Base-by-base conservation (phyloP, 2,888 invertebrate species). In the Metalampra italica region DNA sequence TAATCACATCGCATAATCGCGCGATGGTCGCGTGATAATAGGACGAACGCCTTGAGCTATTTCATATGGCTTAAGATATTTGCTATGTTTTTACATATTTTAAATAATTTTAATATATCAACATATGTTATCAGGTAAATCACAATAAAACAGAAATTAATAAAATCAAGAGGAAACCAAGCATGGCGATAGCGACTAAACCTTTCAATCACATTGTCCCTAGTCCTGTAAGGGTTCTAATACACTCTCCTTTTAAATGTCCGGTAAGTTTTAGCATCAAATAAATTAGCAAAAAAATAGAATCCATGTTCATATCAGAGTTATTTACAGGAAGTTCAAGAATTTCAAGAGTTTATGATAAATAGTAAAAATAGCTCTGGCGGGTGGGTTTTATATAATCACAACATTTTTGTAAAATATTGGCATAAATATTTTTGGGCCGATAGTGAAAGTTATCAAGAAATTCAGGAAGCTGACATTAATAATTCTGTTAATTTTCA, bases 311-410 rank as follows among this genome's bases (percentile, higher is more conserved):
- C 4, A 14, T 39, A 15, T 30, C 5, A 3, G 2, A 2, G 22
- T 22, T 22, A 9, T 30, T 50, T 55, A 29, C 52, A 91, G 90
- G 91, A 91, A 75, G 90, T 91, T 7, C 88, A 89, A 69, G 67
- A 84, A 42, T 91, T 90, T 65, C 87, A 91, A 75, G 88, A 90
- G 34, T 92, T 91, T 61, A 66, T 92, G 58, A 71, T 67, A 47
- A 74, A 69, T 45, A 90, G 76, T 56, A 78, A 78, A 30, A 91
- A 90, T 29, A 89, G 90, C 38, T 87, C 88, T 50, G 91, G 91
- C 46, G 91, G 91, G 12, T 92, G 92, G 92, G 74, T 81, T 49
- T 80, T 84, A 61, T 91, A 90, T 49, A 89, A 91, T 56, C 92
- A 92, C 62, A 85, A 85, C 43, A 70, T 90, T 50, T 92, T 92